Evolutionary conservation across 2,797 vertebrate species (phyloP).

Genomic region (Eleutherodactylus coqui): DNA sequence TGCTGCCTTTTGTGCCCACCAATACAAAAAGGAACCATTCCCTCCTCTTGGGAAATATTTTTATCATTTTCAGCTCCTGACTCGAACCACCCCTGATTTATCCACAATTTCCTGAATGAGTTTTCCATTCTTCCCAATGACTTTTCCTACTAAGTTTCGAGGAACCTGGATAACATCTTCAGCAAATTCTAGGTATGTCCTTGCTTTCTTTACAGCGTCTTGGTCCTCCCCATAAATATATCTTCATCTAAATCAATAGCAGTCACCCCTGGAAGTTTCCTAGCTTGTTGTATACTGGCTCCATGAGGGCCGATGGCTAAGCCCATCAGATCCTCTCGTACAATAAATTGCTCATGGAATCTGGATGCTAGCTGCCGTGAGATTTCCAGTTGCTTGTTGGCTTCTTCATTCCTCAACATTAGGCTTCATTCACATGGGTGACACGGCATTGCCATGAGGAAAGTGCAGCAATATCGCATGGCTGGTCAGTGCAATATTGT

Average conservation of each 20-base stretch:
- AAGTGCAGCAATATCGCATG: no score
- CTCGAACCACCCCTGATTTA: slow-evolving; percentile 97
- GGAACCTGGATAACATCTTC: slow-evolving; percentile 98
- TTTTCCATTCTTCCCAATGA: slow-evolving; percentile 98
- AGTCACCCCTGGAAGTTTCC: slow-evolving; percentile 97
- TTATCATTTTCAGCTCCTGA: slow-evolving; percentile 96
- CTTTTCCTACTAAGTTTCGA: slow-evolving; percentile 97
- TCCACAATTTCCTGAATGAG: slow-evolving; percentile 99
- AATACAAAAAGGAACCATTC: slow-evolving; percentile 98
- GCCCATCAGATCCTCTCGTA: slow-evolving; percentile 97
- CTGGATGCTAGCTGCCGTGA: slow-evolving; percentile 96
- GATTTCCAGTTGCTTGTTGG: slow-evolving; percentile 96
- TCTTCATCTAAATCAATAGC: slow-evolving; percentile 98
- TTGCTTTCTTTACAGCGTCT: slow-evolving; percentile 94
- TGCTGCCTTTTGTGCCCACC: slow-evolving; percentile 98
- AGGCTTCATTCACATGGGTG: no score
- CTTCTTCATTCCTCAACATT: slow-evolving; percentile 95
- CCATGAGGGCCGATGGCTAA: slow-evolving; percentile 97
- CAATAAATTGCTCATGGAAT: slow-evolving; percentile 97
- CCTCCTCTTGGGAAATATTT: slow-evolving; percentile 90
- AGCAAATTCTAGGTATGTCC: slow-evolving; percentile 96
- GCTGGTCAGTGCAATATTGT: no score
- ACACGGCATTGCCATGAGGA: no score
- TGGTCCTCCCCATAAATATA: slow-evolving; percentile 99
- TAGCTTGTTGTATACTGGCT: slow-evolving; percentile 97